Conservation (phyloP, 2,797 vertebrate genomes). For the Sus cebifrons region DNA sequence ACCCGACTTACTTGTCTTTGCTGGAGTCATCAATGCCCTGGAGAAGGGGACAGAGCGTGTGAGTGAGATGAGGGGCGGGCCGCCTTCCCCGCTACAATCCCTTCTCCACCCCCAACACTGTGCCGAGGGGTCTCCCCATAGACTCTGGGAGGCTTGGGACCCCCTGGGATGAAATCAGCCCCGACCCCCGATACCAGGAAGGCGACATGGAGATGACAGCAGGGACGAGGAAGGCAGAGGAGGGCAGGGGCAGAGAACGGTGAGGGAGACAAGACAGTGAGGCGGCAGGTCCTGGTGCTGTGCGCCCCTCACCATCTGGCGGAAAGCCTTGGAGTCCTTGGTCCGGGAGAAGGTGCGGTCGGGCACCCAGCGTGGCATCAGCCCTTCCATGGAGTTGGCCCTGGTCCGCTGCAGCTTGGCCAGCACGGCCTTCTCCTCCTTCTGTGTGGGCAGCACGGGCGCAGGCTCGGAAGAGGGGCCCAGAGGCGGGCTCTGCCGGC, state of each 20-base stretch:
- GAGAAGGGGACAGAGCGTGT: conserved; percentile 74
- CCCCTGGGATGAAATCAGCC: background rate
- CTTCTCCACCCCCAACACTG: background rate
- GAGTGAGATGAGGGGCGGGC: background rate
- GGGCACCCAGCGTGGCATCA: conserved; percentile 96
- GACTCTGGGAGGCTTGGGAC: background rate
- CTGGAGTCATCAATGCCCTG: conserved; percentile 97
- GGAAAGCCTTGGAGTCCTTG: conserved; percentile 98
- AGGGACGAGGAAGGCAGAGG: background rate
- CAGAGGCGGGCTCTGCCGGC: background rate
- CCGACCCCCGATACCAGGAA: background rate
- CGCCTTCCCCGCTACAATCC: background rate
- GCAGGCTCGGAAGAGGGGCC: background rate
- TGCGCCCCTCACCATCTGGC: conserved; percentile 95
- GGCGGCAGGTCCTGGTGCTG: background rate
- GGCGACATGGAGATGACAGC: background rate
- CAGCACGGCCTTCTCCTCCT: conserved; percentile 98
- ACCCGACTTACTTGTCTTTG: conserved; percentile 96
- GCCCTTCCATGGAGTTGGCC: conserved; percentile 95
- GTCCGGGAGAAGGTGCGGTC: conserved; percentile 96
- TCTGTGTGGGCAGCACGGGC: conserved; percentile 88
- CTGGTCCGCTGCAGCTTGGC: conserved; percentile 96
- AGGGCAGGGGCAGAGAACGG: too few relatives aligned
- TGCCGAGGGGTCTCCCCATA: background rate
- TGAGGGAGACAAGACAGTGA: background rate